Evolutionary conservation across 1,140 invertebrate genomes (phyloP), one percentile per base, ranked within the genome.

Genomic region (Triops longicaudatus): DNA sequence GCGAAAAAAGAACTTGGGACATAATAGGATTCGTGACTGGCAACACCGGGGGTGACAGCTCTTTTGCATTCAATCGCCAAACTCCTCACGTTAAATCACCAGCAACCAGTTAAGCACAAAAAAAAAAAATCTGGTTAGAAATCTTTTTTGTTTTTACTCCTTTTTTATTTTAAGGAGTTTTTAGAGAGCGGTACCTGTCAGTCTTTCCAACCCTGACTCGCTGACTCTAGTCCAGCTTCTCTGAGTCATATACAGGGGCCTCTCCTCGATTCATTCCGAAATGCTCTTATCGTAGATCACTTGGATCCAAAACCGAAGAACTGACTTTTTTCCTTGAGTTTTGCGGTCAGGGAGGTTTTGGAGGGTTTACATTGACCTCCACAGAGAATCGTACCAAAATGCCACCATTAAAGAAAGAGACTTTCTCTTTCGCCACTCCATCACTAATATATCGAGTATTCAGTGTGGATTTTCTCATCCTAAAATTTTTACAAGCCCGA

Each of bases 271-370:
- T 37, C 31, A 7, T 17, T 17, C 50, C 50, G 50, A 63, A 63
- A 22, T n/a, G 14, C 50, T 63, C 50, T 63, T 63, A 63, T 63
- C 50, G 50, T 63, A 63, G 17, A 63, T 63, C 50, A 63, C n/a
- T 22, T 63, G 31, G 17, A 63, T 22, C 2, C 50, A 22, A n/a
- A 22, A n/a, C 17, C 17, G 22, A 63, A 22, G 50, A 63, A 63
- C 10, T n/a, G 17, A 22, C 10, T 17, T 63, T 63, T 22, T 63
- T 17, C 17, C 50, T 63, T 37, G 2, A 37, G 2, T 37, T 7
- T 37, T 37, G 31, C 31, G 31, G 31, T 37, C 31, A 37, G 31
- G 31, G 7, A 63, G 14, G 10, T 17, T 63, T 63, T 17, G 14
- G 14, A 44, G 14, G 7, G 10, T 63, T 17, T 22, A 63, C 50